phyloP scores from a whole-genome alignment of 1,140 invertebrate species.

The Lucilia cuprina region DNA sequence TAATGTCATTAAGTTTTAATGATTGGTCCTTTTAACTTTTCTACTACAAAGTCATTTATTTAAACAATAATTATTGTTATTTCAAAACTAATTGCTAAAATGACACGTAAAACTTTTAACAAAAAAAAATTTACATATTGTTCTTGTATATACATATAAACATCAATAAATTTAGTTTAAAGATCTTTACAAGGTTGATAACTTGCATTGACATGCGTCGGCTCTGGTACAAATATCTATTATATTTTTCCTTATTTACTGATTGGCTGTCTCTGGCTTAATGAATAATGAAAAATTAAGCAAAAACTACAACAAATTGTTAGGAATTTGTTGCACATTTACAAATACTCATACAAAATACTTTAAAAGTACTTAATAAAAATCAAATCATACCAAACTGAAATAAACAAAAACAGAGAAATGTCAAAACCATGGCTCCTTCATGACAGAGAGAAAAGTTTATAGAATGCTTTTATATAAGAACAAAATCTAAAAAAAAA shows the following conservation, averaged over 20 bases:
- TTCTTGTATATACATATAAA: background rate
- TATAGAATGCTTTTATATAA: background rate
- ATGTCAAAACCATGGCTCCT: background rate
- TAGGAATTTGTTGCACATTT: background rate
- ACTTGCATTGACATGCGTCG: background rate
- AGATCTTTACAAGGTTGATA: background rate
- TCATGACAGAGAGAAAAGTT: background rate
- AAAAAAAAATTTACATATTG: no score
- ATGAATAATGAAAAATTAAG: background rate
- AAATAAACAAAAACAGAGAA: background rate
- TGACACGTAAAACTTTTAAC: background rate
- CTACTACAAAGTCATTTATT: background rate
- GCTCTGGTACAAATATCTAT: background rate
- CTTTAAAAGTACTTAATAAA: background rate
- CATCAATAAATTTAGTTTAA: background rate
- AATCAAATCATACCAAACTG: background rate
- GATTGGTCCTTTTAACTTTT: background rate
- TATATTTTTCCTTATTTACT: background rate
- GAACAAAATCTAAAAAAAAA: background rate
- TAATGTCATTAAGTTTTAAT: no score
- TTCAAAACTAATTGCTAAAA: background rate
- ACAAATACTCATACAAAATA: background rate
- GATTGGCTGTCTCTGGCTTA: background rate
- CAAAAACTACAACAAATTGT: background rate
- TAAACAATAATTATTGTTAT: background rate